Evolutionary conservation across 2,113 vertebrate genomes (phyloP), one percentile per base, ranked within the genome.

Genomic region (Tachuris rubrigastra): DNA sequence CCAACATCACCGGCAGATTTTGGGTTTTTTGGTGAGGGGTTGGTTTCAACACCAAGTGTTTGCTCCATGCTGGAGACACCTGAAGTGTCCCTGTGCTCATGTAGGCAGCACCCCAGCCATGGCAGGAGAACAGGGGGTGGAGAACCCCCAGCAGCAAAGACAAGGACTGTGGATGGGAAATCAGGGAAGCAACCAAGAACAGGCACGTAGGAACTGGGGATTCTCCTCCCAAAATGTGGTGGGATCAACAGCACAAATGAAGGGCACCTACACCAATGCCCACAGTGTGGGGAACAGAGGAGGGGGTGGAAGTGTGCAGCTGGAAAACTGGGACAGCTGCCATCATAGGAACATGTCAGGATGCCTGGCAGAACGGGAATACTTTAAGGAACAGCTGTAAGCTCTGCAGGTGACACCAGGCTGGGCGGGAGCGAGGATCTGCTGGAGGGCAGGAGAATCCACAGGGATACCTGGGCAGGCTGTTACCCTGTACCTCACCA

Each of bases 321-420:
- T 7, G 53, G 33, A 33, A 23, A 59, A 27, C 8, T 10, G 30
- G 11, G n/a, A 5, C 6, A 35, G 47, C 2, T 20, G 19, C 23
- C 3, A 0, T 23, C 27, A 30, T 1, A 3, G 56, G 35, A 55
- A 17, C 11, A 6, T 0, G 3, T 1, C 7, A n/a, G 62, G 59
- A 10, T 12, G 41, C 8, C 24, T 1, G 2, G 9, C 18, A 23
- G 21, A 11, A 9, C 1, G 0, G 63, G 27, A 25, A 31, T 1
- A 3, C 50, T 65, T 41, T 75, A 16, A 0, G 0, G 33, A 37
- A 7, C 3, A 21, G 37, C 42, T 18, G 9, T 3, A 8, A 92
- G 23, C 50, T 3, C 67, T 14, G 19, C 41, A 12, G 56, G 12
- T 13, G 3, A 19, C 46, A 39, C 13, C 60, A 24, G 41, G 68